phyloP scores from a whole-genome alignment of 2,888 invertebrate species.

The Onchidella celtica region DNA sequence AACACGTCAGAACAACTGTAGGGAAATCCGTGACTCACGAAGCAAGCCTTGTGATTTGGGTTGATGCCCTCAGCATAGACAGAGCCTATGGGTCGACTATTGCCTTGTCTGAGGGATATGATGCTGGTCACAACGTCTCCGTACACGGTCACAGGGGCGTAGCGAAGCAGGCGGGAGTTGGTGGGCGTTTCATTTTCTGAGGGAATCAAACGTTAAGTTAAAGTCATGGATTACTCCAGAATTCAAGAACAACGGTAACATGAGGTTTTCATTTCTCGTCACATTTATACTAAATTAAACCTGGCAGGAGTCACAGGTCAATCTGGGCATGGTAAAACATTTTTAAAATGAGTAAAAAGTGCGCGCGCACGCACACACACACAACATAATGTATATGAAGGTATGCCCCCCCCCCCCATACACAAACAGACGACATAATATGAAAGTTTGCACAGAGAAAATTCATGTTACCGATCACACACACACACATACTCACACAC shows the following conservation, averaged over 20 bases:
- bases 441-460: no score
- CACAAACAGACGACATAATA: not conserved
- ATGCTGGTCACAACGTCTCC: not conserved
- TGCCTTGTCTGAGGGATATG: not conserved
- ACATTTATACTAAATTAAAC: no score
- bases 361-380: not conserved
- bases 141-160: not conserved
- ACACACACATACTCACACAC: not conserved
- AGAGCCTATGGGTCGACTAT: constrained; percentile 9
- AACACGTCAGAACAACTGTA: constrained; percentile 63
- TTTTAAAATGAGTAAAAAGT: no score
- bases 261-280: no score
- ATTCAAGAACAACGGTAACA: no score
- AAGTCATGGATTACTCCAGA: no score
- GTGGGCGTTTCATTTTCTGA: not conserved
- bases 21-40: constrained; percentile 22
- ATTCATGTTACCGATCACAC: no score
- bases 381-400: not conserved
- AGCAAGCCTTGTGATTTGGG: constrained; percentile 22
- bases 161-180: constrained; percentile 5
- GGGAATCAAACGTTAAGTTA: no score
- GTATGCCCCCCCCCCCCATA: not conserved
- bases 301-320: no score
- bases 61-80: constrained; percentile 28
- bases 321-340: no score